Base-by-base conservation (phyloP, 64 coral and sea anemone species). In the Montipora cactus region DNA sequence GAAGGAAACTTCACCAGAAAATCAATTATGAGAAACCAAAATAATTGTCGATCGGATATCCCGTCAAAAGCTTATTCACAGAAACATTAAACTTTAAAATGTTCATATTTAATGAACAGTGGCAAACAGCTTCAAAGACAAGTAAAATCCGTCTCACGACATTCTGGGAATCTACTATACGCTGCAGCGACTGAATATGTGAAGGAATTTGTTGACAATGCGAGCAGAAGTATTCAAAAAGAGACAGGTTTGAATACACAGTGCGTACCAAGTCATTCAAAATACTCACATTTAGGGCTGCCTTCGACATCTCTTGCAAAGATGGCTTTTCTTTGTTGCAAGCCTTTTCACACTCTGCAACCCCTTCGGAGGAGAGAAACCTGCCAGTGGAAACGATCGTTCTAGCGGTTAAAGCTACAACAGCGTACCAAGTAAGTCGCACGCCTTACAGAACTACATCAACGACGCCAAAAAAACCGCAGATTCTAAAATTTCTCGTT, bases 101-200 rank as follows among this genome's bases (percentile, higher is more conserved):
- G 59, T 90, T 95, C 96, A 97, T 97, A 95, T 94, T 97, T 97
- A 97, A 97, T 97, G 93, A 97, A 91, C 94, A 86, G 87, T 87
- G 85, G 76, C 74, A 83, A 97, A 96, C 77, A 81, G 70, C 76
- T 88, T 83, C 74, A 80, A 37, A 49, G 92, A 93, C 92, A 93
- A 80, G 92, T 93, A 93, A 93, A 93, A 37, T 80, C 77, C 14
- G 49, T 70, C 76, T 84, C 59, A 84, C 92, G 13, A 28, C 84
- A 16, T 86, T 86, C 22, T 47, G 47, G 8, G 64, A 20, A 5
- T 23, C 1, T 13, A 72, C 68, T 86, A 18, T 86, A 71, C 16
- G 19, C 7, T 50, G 22, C 62, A 68, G 18, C 7, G 15, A 48
- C 19, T 23, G 62, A 23, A 46, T 52, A 71, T 86, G 19, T 51